Conservation (phyloP, 1,140 invertebrate species). For the Dendroctonus valens region DNA sequence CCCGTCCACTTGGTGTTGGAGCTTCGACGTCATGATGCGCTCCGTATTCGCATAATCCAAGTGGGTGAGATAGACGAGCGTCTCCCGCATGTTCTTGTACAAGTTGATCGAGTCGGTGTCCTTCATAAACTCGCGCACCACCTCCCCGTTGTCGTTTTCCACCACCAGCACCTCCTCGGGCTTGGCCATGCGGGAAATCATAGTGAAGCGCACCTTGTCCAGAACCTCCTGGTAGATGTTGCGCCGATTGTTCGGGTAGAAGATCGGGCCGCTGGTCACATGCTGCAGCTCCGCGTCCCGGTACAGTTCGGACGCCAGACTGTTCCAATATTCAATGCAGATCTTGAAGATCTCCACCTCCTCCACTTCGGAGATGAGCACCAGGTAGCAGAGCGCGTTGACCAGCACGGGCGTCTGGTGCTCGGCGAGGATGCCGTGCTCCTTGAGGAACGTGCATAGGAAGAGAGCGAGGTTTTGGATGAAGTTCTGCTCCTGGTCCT, state of each 20-base stretch:
- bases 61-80: slow-evolving; percentile 97
- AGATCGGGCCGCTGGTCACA: slow-evolving; percentile 49
- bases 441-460: slow-evolving; percentile 94
- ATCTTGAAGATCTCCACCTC: slow-evolving; percentile 99
- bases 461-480: slow-evolving; percentile 98
- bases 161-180: slow-evolving; percentile 99
- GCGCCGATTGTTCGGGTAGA: slow-evolving; percentile 48
- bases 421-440: slow-evolving; percentile 88
- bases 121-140: slow-evolving; percentile 99
- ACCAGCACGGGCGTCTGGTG: slow-evolving; percentile 70
- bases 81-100: slow-evolving; percentile 99
- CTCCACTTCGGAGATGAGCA: slow-evolving; percentile 97
- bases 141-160: slow-evolving; percentile 99
- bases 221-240: slow-evolving; percentile 61
- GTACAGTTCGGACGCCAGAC: slow-evolving; percentile 88
- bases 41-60: slow-evolving; percentile 98
- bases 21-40: slow-evolving; percentile 98
- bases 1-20: slow-evolving; percentile 98
- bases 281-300: slow-evolving; percentile 59
- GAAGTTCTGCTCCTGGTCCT: slow-evolving; percentile 97
- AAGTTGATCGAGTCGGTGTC: slow-evolving; percentile 99
- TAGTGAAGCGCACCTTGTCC: slow-evolving; percentile 92
- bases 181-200: slow-evolving; percentile 99
- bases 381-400: slow-evolving; percentile 89
- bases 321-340: slow-evolving; percentile 99